Evolutionary conservation across 2,888 invertebrate genomes (phyloP), one percentile per base, ranked within the genome.

Genomic region (Strigamia transsilvanica): DNA sequence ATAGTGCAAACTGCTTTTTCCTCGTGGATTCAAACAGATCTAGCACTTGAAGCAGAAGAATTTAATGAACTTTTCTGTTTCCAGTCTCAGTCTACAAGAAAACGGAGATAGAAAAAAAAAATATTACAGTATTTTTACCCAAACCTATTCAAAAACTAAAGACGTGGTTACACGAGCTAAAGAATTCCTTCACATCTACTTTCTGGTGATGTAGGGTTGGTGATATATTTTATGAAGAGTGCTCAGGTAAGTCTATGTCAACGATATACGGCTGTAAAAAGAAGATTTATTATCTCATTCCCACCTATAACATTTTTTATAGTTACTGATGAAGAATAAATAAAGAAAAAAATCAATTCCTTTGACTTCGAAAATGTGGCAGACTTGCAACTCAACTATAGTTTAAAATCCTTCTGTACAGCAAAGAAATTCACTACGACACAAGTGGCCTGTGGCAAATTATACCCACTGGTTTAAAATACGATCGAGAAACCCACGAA

Each of bases 241-340:
- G 61, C 61, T 66, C 61, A 66, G 61, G 61, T 66, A 66, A 66
- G 61, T 23, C 61, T 66, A 23, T 66, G 61, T 66, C 61, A 66
- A 66, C 61, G 21, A 66, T 23, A 66, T 66, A 66, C 61, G 61
- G 21, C 61, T 66, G 61, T 66, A 66, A 66, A 66, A 66, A 66
- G 23, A 66, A 66, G 61, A 66, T 66, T 66, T 66, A 66, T 66
- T 66, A 18, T 7, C 23, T 66, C 61, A 66, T 66, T 66, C 61
- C 61, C 61, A 66, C 61, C 61, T 66, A 66, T 66, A 66, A 66
- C 61, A 66, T 66, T 66, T 66, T 66, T 66, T 66, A 66, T 66
- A 23, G 61, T 66, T 66, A 66, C 21, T 66, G 61, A 66, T 66
- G 61, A 66, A 66, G 61, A 66, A 66, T 66, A 66, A 66, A 66